Base-by-base conservation (phyloP, 92 coral and sea anemone genomes). In the Palythoa grandiflora region DNA sequence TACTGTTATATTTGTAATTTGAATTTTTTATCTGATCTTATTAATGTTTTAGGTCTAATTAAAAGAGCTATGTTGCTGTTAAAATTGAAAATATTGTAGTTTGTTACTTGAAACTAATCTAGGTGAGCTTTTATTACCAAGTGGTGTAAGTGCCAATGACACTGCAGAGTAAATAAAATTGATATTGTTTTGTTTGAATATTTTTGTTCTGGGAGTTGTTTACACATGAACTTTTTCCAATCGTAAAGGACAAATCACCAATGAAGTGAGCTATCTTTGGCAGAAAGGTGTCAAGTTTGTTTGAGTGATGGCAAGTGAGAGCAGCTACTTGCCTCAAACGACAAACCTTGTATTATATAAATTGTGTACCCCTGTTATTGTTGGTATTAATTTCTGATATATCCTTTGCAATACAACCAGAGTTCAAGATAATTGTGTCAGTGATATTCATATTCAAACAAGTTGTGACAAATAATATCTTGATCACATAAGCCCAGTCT, bases 1-100 rank as follows among this genome's bases (percentile, higher is more conserved):
- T 65, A 65, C 71, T 65, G 71, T 65, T 17, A 65, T 11, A 65
- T 65, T 65, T 65, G 71, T 65, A 65, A 65, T 65, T 65, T 65
- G 5, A 61, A 9, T 65, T 65, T 65, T 65, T 65, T 65, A 65
- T 65, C 71, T 61, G 71, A 65, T 65, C n/a, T 65, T 16, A 63
- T 65, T 44, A 44, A 8, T 65, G 71, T 65, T 65, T 65, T 65
- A 16, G 71, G 71, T 3, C 35, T 36, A 65, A 65, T 65, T 17
- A 38, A 37, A 17, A 13, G 54, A 47, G 54, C 61, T 55, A 8
- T 55, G 61, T 55, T 55, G 61, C 61, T 55, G 61, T 55, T 55
- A 9, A 9, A 9, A 55, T 15, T 55, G 12, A 55, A 55, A 55
- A 55, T 55, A 55, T 55, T 55, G 17, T 55, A 55, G n/a, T 55